Base-by-base conservation (phyloP, 2,113 vertebrate genomes). In the Reinhardtius hippoglossoides region DNA sequence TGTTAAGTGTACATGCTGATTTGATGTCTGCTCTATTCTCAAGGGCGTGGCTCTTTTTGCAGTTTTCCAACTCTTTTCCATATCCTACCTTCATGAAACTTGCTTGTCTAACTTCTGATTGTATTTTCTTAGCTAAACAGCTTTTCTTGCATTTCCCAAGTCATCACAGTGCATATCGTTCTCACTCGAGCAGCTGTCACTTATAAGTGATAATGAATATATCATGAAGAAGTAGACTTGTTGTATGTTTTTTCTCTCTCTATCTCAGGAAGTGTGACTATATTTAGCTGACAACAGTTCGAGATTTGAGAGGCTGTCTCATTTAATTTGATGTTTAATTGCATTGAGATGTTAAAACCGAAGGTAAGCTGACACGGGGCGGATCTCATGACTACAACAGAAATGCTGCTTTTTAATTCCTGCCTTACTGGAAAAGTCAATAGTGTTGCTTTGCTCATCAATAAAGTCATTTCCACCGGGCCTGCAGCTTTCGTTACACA, bases 361-460 rank as follows among this genome's bases (percentile, higher is more conserved):
- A 44, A n/a, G 26, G 80, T 76, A 84, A 92, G 74, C 18, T 24
- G 88, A 91, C 81, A 86, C 40, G n/a, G 59, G 67, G n/a, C 26
- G 54, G 82, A 86, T 85, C 78, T 83, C 68, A 81, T 82, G 81
- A 80, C 83, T 50, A 50, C 76, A 37, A 64, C 52, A 72, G 73
- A 91, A 86, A 83, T 62, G 65, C 64, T 58, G 64, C 78, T 75
- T 89, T 86, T 90, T 81, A 84, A 91, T 89, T 83, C 80, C 74
- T 78, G 57, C 80, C 62, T 92, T 92, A 89, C 88, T 88, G 91
- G 89, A 94, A 93, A 89, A 91, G 89, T 92, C 92, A 81, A 93
- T 92, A 90, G 84, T 78, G 88, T 86, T 84, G 77, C 88, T 79
- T 63, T 44, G 64, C 88, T 89, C 84, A 81, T 92, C 91, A 88